Conservation (phyloP, 2,113 vertebrate genomes). For the Reinhardtius hippoglossoides region DNA sequence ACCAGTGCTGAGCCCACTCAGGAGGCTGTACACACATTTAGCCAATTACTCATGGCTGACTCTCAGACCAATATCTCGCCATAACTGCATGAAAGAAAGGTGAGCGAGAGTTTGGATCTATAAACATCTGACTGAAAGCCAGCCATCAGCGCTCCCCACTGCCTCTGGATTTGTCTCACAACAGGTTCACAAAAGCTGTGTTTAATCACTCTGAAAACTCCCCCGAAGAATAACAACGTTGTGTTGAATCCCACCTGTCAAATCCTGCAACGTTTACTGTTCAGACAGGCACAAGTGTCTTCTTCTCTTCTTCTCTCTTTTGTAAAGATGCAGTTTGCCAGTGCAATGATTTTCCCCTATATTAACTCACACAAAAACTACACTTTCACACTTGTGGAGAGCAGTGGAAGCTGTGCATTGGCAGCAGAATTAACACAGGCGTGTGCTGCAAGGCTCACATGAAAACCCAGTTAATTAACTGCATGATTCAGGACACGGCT, state of each 20-base stretch:
- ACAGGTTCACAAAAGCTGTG: constrained; percentile 20
- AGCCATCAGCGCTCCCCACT: constrained; percentile 8
- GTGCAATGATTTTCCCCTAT: not conserved
- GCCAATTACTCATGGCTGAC: constrained; percentile 24
- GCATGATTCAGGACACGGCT: not conserved
- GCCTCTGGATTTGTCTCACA: constrained; percentile 41
- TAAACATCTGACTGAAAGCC: constrained; percentile 30
- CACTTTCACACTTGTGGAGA: not conserved
- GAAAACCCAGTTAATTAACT: constrained; percentile 1
- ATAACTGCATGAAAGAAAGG: constrained; percentile 6
- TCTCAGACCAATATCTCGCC: not conserved
- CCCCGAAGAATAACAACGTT: constrained; percentile 20
- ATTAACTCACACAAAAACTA: not conserved
- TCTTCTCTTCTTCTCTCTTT: constrained; percentile 1
- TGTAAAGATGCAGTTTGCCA: constrained; percentile 7
- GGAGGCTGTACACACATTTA: constrained; percentile 10
- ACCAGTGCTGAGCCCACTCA: constrained; percentile 12
- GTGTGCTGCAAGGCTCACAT: not conserved
- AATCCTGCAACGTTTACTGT: not conserved
- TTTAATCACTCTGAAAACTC: constrained; percentile 34
- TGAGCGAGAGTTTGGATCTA: constrained; percentile 17
- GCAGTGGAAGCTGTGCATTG: not conserved
- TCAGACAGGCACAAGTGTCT: constrained; percentile 20
- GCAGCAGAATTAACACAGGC: not conserved
- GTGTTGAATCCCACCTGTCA: constrained; percentile 13